Evolutionary conservation across 2,113 vertebrate species (phyloP), one percentile per base, ranked within the genome.

Genomic region (Sturnira hondurensis): DNA sequence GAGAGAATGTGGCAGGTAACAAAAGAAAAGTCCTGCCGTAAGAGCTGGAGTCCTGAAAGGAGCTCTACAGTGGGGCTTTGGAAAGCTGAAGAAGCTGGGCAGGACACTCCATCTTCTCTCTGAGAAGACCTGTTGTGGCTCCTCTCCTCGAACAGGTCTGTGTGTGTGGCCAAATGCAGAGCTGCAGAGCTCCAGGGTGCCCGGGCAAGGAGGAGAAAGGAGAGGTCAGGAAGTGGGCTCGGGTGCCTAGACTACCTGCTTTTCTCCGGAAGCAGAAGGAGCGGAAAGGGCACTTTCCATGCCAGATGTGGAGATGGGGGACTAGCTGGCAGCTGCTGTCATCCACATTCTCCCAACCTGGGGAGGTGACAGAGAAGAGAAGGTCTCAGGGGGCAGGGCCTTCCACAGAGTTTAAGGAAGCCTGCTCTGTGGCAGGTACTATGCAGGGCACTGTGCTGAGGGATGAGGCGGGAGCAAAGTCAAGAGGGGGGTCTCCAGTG

Each of bases 241-340:
- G 0, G 36, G 43, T 22, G 17, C 31, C 58, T 5, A 3, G 5
- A 58, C 31, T 98, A 97, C 97, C 97, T 97, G 96, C 88, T 97
- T 98, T 98, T 86, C 96, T 98, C 80, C 88, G 91, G 97, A 98
- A 98, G 94, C 97, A 98, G 83, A 98, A 98, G 93, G 98, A 98
- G 10, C 97, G 97, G 90, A 98, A 98, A 84, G 97, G 97, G 16
- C 97, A 98, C 78, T 97, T 98, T 22, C 97, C 96, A 0, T 98
- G 98, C 97, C 97, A 98, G 91, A 98, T 98, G 86, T 98, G 97
- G 24, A 98, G 98, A 58, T 97, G 97, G 6, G 97, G 98, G 33
- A 97, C 96, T n/a, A 97, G 83, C 91, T 98, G 97, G 81, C 93
- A 93, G 5, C 95, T 96, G 63, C 97, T 97, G 22, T 98, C 97